Evolutionary conservation across 2,888 invertebrate species (phyloP), one percentile per base, ranked within the genome.

Genomic region (Xylocampa areola): DNA sequence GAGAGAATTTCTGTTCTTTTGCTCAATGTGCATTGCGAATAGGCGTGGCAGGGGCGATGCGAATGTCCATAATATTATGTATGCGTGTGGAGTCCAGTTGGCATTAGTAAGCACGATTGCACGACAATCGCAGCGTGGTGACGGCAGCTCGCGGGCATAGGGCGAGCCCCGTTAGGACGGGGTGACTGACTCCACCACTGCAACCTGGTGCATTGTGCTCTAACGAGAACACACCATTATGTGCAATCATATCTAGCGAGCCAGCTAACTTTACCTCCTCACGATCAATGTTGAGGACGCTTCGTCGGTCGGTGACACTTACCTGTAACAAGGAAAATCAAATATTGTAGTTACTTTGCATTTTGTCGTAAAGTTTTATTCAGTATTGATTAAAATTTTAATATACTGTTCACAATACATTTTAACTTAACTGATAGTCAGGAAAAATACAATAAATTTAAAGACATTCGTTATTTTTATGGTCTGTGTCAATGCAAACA

Each of bases 141-240:
- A 89, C 88, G 90, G 87, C 86, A 85, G 83, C 78, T 67, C 77
- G 80, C 81, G 85, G 89, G 83, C 90, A 87, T 90, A 92, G 92
- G 92, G 91, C 92, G 88, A 89, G 88, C 86, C 89, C 93, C 92
- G 92, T 93, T 92, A 92, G 87, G 86, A 84, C 87, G 92, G 87
- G 93, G 93, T 93, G 92, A 93, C 86, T 93, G 93, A 93, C 93
- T 90, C 84, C 80, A 86, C 81, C 89, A 88, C 85, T 90, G 91
- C 90, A 91, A 87, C 91, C 91, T 92, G 93, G 93, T 92, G 93
- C 93, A 94, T 92, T 92, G 93, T 92, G 93, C 92, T 91, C 90
- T 91, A 93, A 92, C 89, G 90, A 91, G 93, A 91, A 91, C 93
- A 87, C 82, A 84, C 84, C 88, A 89, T 86, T 90, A 88, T 87